Base-by-base conservation (phyloP, 2,797 vertebrate genomes). In the Betta splendens region DNA sequence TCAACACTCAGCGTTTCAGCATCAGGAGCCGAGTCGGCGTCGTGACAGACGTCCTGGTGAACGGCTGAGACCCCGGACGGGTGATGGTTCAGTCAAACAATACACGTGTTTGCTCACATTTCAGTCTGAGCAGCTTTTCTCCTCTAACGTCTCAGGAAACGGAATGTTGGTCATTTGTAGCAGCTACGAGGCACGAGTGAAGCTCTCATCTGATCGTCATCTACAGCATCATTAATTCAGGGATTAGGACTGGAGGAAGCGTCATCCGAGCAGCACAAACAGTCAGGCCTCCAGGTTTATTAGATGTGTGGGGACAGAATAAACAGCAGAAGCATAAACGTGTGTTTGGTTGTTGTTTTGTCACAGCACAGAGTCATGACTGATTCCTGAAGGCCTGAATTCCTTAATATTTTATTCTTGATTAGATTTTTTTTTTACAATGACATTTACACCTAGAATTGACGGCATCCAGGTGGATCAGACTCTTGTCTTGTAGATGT, bases 151-250 rank as follows among this genome's bases (percentile, higher is more conserved):
- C n/a, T n/a, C n/a, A n/a, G n/a, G n/a, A n/a, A n/a, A n/a, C n/a
- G n/a, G n/a, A n/a, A n/a, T n/a, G n/a, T n/a, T n/a, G n/a, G n/a
- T n/a, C n/a, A n/a, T n/a, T n/a, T n/a, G n/a, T n/a, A n/a, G n/a
- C n/a, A 39, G 47, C 74, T 70, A 33, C 66, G 76, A 56, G 75
- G 81, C 75, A 72, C 43, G 40, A 79, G 70, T 64, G 50, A 56
- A 64, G 45, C 66, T 65, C 49, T 51, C 50, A 20, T 53, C 63
- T 2, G 17, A 60, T 73, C 64, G 40, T 63, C 73, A 65, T 77
- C 72, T 75, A 80, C 77, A 75, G 75, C 28, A 20, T 81, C 64
- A 84, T 86, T 81, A 77, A 81, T 82, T 73, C 45, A 52, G 51
- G 28, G 28, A 39, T 63, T 70, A 36, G 32, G 35, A 18, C n/a